phyloP scores from a whole-genome alignment of 2,888 invertebrate species.

The Hymenopus coronatus region DNA sequence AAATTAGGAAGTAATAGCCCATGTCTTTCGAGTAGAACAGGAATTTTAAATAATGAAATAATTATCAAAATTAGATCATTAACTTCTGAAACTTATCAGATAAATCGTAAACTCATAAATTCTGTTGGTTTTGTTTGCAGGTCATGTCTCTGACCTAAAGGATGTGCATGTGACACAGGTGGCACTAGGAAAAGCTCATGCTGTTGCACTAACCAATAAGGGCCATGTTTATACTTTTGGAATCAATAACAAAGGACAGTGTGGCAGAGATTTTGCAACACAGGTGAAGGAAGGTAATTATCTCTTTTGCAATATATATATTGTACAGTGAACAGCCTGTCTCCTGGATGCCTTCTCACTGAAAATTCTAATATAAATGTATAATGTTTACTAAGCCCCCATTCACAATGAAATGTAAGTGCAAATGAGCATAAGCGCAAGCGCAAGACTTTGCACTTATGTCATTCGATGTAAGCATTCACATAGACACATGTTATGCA shows the following conservation, averaged over 20 bases:
- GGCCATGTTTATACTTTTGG: slow-evolving; percentile 95
- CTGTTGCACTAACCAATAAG: slow-evolving; percentile 81
- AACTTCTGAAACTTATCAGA: slow-evolving; percentile 40
- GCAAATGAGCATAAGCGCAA: too few relatives aligned
- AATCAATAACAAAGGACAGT: slow-evolving; percentile 96
- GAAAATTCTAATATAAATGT: too few relatives aligned
- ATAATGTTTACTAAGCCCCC: too few relatives aligned
- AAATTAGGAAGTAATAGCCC: slow-evolving; percentile 85
- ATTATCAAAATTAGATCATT: slow-evolving; percentile 80
- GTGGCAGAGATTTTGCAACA: slow-evolving; percentile 78
- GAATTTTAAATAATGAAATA: too few relatives aligned
- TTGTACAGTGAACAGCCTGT: too few relatives aligned
- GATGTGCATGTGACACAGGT: slow-evolving; percentile 70
- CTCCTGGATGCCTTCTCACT: too few relatives aligned
- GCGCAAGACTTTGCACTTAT: too few relatives aligned
- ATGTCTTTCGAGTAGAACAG: slow-evolving; percentile 95
- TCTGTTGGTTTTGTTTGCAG: slow-evolving; percentile 43
- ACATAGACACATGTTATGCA: too few relatives aligned
- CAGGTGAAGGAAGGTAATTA: slow-evolving; percentile 53
- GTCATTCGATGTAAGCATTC: too few relatives aligned
- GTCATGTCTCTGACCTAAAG: slow-evolving; percentile 71
- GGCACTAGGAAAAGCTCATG: slow-evolving; percentile 93
- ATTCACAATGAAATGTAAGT: too few relatives aligned
- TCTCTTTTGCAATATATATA: background rate
- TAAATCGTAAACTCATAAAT: background rate